Conservation (phyloP, 1,140 invertebrate genomes). For the Rhynchophorus ferrugineus region DNA sequence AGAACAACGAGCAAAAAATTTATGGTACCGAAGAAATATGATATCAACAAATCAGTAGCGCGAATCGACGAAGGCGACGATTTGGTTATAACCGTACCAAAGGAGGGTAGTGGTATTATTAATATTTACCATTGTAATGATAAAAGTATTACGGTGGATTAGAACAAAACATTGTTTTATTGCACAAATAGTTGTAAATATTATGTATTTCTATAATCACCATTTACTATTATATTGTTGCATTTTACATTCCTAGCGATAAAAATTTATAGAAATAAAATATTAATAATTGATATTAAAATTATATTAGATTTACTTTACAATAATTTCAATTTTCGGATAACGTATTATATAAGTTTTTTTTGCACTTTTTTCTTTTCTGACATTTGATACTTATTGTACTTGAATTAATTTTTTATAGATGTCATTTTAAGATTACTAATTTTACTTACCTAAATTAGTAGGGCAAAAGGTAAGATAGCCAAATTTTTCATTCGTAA, state of each 20-base stretch:
- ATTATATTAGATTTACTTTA: not conserved
- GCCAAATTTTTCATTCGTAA: conserved; percentile 53
- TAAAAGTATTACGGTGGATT: too few species aligned
- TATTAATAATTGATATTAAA: not conserved
- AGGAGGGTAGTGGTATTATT: not conserved
- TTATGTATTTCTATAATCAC: too few species aligned
- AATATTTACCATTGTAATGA: not conserved
- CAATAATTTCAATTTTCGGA: not conserved
- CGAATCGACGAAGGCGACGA: not conserved
- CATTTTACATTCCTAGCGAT: too few species aligned
- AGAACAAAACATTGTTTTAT: too few species aligned
- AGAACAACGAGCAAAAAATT: conserved; percentile 13
- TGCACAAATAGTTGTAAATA: too few species aligned
- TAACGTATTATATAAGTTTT: not conserved
- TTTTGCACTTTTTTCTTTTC: too few species aligned
- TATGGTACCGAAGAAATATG: conserved; percentile 7
- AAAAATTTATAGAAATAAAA: too few species aligned
- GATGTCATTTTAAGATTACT: too few species aligned
- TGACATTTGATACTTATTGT: not conserved
- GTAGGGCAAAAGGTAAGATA: conserved; percentile 67
- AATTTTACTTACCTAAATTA: conserved; percentile 43
- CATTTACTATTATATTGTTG: too few species aligned
- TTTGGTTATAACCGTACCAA: not conserved
- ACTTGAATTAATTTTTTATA: not conserved
- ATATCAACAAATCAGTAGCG: conserved; percentile 1